Evolutionary conservation across 1,140 invertebrate genomes (phyloP).

Genomic region (Pentalonia nigronervosa): DNA sequence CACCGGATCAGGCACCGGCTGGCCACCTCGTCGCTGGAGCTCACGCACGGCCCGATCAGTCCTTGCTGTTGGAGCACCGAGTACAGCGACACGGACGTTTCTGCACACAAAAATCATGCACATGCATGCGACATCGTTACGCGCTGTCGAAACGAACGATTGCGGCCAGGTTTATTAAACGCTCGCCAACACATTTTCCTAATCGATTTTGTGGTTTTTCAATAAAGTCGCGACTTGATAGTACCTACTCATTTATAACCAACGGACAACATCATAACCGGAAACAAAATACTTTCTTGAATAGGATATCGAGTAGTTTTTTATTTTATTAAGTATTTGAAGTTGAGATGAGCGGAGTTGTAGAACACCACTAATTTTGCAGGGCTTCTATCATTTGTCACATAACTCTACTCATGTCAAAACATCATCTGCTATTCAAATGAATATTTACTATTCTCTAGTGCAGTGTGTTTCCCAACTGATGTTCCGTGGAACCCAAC

Average conservation of each 20-base stretch:
- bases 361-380: not conserved
- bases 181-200: not conserved
- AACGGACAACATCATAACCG: not conserved
- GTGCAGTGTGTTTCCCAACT: too few relatives aligned
- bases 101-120: constrained; percentile 62
- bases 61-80: constrained; percentile 65
- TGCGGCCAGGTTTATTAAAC: not conserved
- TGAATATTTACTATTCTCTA: not conserved
- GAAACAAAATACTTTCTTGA: not conserved
- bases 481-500: too few relatives aligned
- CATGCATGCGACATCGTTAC: not conserved
- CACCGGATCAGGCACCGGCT: constrained; percentile 65
- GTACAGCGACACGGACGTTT: constrained; percentile 64
- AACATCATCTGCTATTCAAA: not conserved
- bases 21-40: constrained; percentile 63
- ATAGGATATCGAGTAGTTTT: not conserved
- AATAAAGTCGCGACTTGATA: too few relatives aligned
- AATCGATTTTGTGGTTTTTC: not conserved
- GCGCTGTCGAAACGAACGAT: not conserved
- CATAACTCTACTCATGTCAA: not conserved
- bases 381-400: not conserved
- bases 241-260: too few relatives aligned
- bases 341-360: not conserved
- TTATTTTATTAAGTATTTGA: not conserved
- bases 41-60: constrained; percentile 61